Evolutionary conservation across 2,113 vertebrate genomes (phyloP), one percentile per base, ranked within the genome.

Genomic region (Aptenodytes patagonicus): DNA sequence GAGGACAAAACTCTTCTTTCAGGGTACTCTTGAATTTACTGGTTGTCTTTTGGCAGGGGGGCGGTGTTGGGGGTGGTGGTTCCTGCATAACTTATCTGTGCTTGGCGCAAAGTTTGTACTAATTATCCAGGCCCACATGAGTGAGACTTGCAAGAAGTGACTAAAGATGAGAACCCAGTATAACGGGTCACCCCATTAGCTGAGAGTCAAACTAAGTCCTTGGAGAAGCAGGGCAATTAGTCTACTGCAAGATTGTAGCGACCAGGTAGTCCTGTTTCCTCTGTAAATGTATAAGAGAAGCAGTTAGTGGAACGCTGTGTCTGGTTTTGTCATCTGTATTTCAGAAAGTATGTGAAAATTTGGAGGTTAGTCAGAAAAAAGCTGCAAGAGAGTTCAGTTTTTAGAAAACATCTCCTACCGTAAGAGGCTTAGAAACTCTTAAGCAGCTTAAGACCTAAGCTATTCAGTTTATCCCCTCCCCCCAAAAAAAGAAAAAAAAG

Each of bases 371-470:
- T 77, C 44, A 44, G 38, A 76, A 82, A 90, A 93, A 61, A 91
- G 6, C 46, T 86, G 46, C 61, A 76, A 47, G 89, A 89, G 26
- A 85, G 46, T 80, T 91, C 31, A 57, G 49, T 68, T 93, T 93
- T 85, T 71, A 87, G 84, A 93, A 95, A 95, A 88, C 31, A 44
- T 83, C 24, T 49, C 17, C 25, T 85, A 13, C 71, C 2, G 0
- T 95, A 91, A 91, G 91, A 90, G 62, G 87, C 70, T 96, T 95
- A 96, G 85, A 88, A 95, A 70, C 70, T 94, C 93, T 65, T 93
- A 97, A 97, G 90, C 76, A 88, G 79, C 79, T 97, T 96, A 95
- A 68, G 51, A 85, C 26, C 91, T 95, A 81, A 89, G 64, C 82
- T 75, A 52, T 93, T 94, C 26, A 29, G 40, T 31, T 91, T 79